Percentiles rank a stretch among this genome's conserved stretches.
These are phyloP conservation scores for Aurelia coerulea DNA, from an alignment of 30 jellyfish, hydroid and myxozoan species.

Conservation along the genomic window DNA sequence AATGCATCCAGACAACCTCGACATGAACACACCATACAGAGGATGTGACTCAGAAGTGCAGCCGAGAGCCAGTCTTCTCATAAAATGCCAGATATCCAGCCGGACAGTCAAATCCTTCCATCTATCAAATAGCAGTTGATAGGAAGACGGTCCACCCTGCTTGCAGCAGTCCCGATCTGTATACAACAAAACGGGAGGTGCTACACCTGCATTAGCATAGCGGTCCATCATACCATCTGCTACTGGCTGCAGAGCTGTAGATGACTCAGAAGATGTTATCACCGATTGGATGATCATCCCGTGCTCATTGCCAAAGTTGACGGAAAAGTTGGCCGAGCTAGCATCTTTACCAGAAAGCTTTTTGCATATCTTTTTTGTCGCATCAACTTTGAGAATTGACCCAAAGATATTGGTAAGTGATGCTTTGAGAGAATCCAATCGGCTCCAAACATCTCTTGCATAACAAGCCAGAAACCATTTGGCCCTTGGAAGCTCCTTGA, in stretches of 20 bases:
- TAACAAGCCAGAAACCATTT: constrained; percentile 53
- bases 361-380: constrained; percentile 55
- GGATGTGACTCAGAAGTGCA: constrained; percentile 57
- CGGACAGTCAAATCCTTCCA: constrained; percentile 8
- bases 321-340: constrained; percentile 38
- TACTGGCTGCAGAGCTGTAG: constrained; percentile 28
- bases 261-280: constrained; percentile 33
- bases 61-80: constrained; percentile 38
- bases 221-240: constrained; percentile 59
- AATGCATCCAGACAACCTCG: constrained; percentile 25
- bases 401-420: constrained; percentile 52
- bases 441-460: constrained; percentile 65
- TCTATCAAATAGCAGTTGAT: constrained; percentile 9
- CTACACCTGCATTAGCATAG: constrained; percentile 28
- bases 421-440: constrained; percentile 40
- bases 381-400: constrained; percentile 49
- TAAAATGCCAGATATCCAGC: constrained; percentile 59
- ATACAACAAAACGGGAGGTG: constrained; percentile 55
- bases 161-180: constrained; percentile 72
- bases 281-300: constrained; percentile 54
- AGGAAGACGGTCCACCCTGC: constrained; percentile 15
- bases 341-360: constrained; percentile 72
- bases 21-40: constrained; percentile 37
- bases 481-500: constrained; percentile 30
- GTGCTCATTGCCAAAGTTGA: constrained; percentile 78